Base-by-base conservation (phyloP, 2,113 vertebrate genomes). In the Mirounga angustirostris region DNA sequence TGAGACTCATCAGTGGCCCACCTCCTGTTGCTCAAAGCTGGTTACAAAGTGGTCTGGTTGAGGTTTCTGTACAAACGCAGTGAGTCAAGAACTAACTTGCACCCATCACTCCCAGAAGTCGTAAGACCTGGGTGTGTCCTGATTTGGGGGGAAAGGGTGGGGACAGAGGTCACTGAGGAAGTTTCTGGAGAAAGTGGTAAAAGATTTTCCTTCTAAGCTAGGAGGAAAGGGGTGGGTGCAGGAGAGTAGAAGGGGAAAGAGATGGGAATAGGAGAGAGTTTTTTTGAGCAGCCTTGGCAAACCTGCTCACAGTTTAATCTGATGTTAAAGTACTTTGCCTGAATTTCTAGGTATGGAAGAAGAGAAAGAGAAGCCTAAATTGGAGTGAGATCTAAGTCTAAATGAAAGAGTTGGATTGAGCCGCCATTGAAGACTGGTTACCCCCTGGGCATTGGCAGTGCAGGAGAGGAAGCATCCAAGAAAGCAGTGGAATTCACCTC, bases 281-380 rank as follows among this genome's bases (percentile, higher is more conserved):
- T 79, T 82, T 78, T 33, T 30, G 33, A 83, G 15, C 15, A 67
- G 28, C n/a, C 54, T 88, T 30, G 6, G n/a, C 43, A 61, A 13
- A 78, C 1, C 33, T 83, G 12, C 21, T 58, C 22, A 7, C 46
- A 50, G 28, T 92, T 95, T 69, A 83, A 7, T 89, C 80, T 63
- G 74, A 78, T 59, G 36, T 95, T 96, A 96, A 97, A 82, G n/a
- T 40, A 82, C 46, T 98, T 59, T 98, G 76, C 43, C 0, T 98
- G 30, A 98, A 21, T 98, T 98, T 98, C 97, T 98, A 99, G 99
- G 98, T 98, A 98, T 98, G 96, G 98, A 99, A 98, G 98, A 98
- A 98, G 98, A 98, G 94, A 99, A 98, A 96, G 98, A 98, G 97
- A 99, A 98, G 61, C 98, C 98, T 0, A 99, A 99, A 96, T 10